Base-by-base conservation (phyloP, 2,888 invertebrate genomes). In the Chaetogeoica ovagalla region DNA sequence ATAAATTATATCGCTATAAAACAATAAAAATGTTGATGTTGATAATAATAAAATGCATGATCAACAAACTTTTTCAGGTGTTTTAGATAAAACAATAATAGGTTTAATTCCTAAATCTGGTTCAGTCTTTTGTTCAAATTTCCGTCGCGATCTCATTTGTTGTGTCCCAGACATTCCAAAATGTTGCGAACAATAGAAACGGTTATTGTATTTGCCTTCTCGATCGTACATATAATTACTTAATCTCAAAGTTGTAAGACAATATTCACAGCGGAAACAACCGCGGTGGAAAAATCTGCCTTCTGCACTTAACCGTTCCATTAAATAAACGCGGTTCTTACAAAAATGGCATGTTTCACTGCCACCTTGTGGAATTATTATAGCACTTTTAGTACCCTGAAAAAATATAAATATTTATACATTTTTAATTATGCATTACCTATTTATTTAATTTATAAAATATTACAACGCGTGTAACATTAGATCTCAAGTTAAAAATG, bases 201-300 rank as follows among this genome's bases (percentile, higher is more conserved):
- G 87, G 70, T 90, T 90, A 68, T 90, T 91, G 84, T 89, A 90
- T 37, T 90, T 89, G 83, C 91, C 91, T 83, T 92, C 91, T 23
- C 90, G 88, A 85, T 93, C 92, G 85, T 91, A 93, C 65, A 91
- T 89, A 85, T 93, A 93, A 82, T 91, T 92, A 87, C 94, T 94
- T 68, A 96, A 90, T 69, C 96, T 90, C 68, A 98, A 89, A 82
- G 92, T 92, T 7, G 93, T 91, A 84, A 92, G 92, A 87, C 97
- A 98, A 86, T 95, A 95, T 86, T 96, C 94, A 87, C 98, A 98
- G 82, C 94, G 92, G 88, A 98, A 94, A 88, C 98, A 98, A 66
- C 93, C 93, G 81, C 96, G 91, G 87, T 98, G 97, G 86, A 97
- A 91, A 85, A 94, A 94, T 84, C 94, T 90, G 21, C 96, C 96